These are phyloP conservation scores for Brachyalestes nurse DNA, from an alignment of 2,797 vertebrate species.

Conservation along the genomic window DNA sequence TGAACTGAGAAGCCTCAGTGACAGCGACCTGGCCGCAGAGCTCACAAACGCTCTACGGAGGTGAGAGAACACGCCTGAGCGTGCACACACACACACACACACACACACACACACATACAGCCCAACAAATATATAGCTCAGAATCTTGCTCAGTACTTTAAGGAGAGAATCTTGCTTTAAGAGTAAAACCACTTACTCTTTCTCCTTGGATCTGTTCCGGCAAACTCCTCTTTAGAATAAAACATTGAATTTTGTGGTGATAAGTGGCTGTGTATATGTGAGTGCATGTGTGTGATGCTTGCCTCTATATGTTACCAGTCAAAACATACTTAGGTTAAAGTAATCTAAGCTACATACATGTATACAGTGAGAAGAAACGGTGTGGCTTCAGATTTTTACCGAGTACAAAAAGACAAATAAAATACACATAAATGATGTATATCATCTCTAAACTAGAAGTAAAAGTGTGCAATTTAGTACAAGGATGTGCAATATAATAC, in stretches of 20 bases:
- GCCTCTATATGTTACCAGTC: slow-evolving; percentile 21
- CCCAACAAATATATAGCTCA: too few species aligned
- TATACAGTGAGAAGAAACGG: not conserved
- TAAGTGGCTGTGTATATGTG: not conserved
- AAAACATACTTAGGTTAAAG: too few species aligned
- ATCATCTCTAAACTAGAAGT: too few species aligned
- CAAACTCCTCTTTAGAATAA: not conserved
- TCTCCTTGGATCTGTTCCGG: not conserved
- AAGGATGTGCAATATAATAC: too few species aligned
- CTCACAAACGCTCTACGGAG: slow-evolving; percentile 80
- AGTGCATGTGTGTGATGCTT: slow-evolving; percentile 21
- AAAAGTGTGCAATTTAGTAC: too few species aligned
- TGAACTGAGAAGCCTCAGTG: slow-evolving; percentile 77
- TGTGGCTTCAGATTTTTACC: too few species aligned
- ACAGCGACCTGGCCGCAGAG: slow-evolving; percentile 82
- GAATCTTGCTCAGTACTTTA: too few species aligned
- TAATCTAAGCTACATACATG: not conserved
- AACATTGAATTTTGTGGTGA: not conserved
- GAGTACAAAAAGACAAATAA: too few species aligned
- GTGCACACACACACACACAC: slow-evolving; percentile 14
- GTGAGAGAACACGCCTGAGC: slow-evolving; percentile 66
- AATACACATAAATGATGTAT: too few species aligned
- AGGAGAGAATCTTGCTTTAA: too few species aligned
- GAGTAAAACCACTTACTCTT: too few species aligned
- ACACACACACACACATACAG: not conserved